Conservation (phyloP, 2,888 invertebrate genomes). For the Rhagium mordax region DNA sequence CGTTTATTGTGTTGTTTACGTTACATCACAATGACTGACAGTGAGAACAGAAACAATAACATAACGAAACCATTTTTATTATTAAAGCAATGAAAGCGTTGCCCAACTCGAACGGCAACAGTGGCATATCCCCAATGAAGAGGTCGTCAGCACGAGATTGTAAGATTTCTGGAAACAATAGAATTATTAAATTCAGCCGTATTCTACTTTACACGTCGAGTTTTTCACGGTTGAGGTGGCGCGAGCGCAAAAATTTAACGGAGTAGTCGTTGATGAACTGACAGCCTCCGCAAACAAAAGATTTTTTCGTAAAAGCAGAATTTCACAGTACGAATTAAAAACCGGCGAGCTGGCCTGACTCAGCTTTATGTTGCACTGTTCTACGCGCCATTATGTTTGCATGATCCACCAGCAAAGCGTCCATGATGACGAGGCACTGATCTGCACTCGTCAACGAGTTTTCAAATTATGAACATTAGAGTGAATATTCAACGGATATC, state of each 20-base stretch:
- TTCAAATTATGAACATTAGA: slow-evolving; percentile 32
- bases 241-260: slow-evolving; percentile 35
- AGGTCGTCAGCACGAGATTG: slow-evolving; percentile 21
- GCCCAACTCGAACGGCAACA: slow-evolving; percentile 9
- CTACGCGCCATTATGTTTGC: slow-evolving; percentile 37
- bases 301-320: slow-evolving; percentile 37
- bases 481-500: slow-evolving; percentile 18
- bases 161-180: slow-evolving; percentile 24
- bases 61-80: slow-evolving; percentile 16
- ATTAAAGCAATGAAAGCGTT: slow-evolving; percentile 12
- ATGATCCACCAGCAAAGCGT: slow-evolving; percentile 38
- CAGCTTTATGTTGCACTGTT: slow-evolving; percentile 36
- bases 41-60: slow-evolving; percentile 9
- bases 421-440: slow-evolving; percentile 40
- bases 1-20: slow-evolving; percentile 1
- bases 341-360: slow-evolving; percentile 35
- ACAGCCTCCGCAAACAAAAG: slow-evolving; percentile 39
- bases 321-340: slow-evolving; percentile 21
- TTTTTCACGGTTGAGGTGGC: slow-evolving; percentile 35
- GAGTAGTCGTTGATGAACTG: slow-evolving; percentile 39
- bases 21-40: slow-evolving; percentile 11
- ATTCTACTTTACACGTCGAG: slow-evolving; percentile 12
- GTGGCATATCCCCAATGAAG: slow-evolving; percentile 15
- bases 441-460: slow-evolving; percentile 34
- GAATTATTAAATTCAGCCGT: slow-evolving; percentile 14